Base-by-base conservation (phyloP, 64 coral and sea anemone species). In the Anthopleura sola region DNA sequence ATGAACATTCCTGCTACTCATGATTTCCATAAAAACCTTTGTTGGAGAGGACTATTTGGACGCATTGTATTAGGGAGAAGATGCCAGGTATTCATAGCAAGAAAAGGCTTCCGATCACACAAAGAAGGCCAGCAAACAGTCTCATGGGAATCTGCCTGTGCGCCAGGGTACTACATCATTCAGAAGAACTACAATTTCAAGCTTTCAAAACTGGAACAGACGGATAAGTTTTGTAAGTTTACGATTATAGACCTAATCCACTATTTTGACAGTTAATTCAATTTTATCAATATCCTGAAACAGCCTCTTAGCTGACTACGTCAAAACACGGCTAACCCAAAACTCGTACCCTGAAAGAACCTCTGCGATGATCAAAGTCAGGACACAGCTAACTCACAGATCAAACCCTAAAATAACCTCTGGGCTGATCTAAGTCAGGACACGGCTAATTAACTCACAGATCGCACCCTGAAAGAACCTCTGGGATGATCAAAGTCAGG, bases 171-270 rank as follows among this genome's bases (percentile, higher is more conserved):
- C 29, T 91, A 68, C 31, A 49, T 91, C 60, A 60, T 84, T 24
- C 89, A 91, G 33, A 91, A 91, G 75, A 91, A 91, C 62, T 91
- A 91, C 69, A 85, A 78, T 28, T 91, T 86, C 71, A 40, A 50
- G 2, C 89, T 91, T 0, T 24, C 58, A 51, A 86, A 91, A 74
- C 12, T 74, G 26, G 83, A 49, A 23, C 36, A 51, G 4, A 86
- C 48, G 9, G 37, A 80, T 23, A 56, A 86, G 0, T 91, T 91
- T 56, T 84, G 89, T 91, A 68, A 86, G 89, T 90, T 44, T 55
- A 23, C 20, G 24, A 4, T 71, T 9, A 66, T 23, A 7, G 7
- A 66, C 16, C 55, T 3, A 17, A 20, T 20, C 20, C 18, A 17
- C 4, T 56, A 16, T 20, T 20, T 20, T 21, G 55, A 16, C 17